phyloP scores from a whole-genome alignment of 2,797 vertebrate genomes.

The Todus mexicanus region DNA sequence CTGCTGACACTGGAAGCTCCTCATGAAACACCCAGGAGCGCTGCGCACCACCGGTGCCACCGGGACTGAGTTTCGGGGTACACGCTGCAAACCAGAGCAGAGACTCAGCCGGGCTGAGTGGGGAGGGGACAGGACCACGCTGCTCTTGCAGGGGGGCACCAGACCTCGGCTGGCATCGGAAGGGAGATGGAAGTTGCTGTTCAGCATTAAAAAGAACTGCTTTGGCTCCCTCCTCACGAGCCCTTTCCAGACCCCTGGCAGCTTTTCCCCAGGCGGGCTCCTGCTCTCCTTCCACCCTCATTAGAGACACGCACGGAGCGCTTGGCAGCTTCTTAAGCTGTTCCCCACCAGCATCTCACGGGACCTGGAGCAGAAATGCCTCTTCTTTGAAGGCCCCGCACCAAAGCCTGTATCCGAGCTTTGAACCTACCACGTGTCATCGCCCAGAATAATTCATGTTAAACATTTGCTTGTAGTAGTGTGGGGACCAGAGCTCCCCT shows the following conservation, averaged over 20 bases:
- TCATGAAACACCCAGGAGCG: accelerated
- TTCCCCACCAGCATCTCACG: neutral
- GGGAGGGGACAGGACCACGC: accelerated
- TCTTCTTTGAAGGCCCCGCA: constrained; percentile 36
- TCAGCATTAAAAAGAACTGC: accelerated
- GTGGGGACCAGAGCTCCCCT: neutral
- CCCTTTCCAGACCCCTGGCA: neutral
- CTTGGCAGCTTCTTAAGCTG: neutral
- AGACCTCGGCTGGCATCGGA: neutral
- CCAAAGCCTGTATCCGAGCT: neutral
- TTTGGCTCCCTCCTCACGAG: neutral
- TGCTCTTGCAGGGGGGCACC: too few species aligned
- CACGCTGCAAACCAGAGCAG: neutral
- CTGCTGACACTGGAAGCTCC: neutral
- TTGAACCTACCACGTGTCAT: neutral
- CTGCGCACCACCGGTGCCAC: accelerated
- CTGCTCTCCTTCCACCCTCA: neutral
- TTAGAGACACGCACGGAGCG: accelerated
- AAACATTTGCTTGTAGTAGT: neutral
- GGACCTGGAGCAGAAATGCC: neutral
- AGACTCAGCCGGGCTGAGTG: accelerated
- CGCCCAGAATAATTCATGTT: neutral
- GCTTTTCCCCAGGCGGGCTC: neutral
- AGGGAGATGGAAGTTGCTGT: neutral
- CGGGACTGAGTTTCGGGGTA: accelerated